These are phyloP conservation scores for Hypocryptadius cinnamomeus DNA, from an alignment of 2,113 vertebrate species.

Conservation along the genomic window DNA sequence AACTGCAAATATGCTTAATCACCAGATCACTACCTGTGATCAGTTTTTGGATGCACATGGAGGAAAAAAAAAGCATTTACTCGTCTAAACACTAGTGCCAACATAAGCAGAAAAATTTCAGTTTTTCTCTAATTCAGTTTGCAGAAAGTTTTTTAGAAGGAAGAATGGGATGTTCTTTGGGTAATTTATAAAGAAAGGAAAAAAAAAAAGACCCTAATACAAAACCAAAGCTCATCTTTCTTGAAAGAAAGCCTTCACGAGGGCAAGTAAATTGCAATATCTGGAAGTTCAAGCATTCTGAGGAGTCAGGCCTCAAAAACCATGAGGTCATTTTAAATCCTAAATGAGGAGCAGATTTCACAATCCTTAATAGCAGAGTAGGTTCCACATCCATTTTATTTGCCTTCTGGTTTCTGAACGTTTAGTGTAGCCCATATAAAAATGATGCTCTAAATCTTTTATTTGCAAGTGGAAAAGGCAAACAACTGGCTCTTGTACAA, in stretches of 20 bases:
- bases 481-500: background rate
- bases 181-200: background rate
- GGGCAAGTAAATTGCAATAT: background rate
- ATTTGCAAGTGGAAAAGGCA: background rate
- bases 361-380: background rate
- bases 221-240: background rate
- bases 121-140: background rate
- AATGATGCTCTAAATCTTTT: background rate
- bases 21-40: background rate
- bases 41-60: background rate
- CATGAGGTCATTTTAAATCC: background rate
- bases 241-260: background rate
- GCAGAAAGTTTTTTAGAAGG: background rate
- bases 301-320: background rate
- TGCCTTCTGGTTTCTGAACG: background rate
- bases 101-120: background rate
- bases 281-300: background rate
- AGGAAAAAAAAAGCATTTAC: background rate
- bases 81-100: background rate
- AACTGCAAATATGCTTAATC: background rate
- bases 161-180: background rate
- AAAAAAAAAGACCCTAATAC: fast-evolving
- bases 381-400: background rate
- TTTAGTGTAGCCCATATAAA: background rate
- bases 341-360: background rate